Evolutionary conservation across 2,888 invertebrate genomes (phyloP), one percentile per base, ranked within the genome.

Genomic region (Euphydryas editha): DNA sequence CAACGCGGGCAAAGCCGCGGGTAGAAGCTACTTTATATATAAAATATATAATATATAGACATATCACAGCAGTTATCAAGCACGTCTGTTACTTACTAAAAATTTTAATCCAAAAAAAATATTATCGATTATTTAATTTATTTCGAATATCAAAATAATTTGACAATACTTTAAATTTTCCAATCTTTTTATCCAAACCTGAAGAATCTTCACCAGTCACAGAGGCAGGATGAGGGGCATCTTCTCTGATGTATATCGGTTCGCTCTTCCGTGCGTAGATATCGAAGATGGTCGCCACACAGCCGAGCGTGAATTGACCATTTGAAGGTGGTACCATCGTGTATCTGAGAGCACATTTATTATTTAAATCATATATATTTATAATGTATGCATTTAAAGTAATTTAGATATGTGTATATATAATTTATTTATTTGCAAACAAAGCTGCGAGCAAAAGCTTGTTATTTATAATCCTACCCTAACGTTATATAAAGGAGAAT

Each of bases 231-330:
- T 82, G 87, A 0, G 94, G 94, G 0, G 94, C 90, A 69, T 95
- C 94, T 66, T 94, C 94, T 74, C 88, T 88, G 63, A 95, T 88
- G 80, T 84, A 82, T 10, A 93, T 83, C 18, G 93, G 91, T 18
- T 93, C 89, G 72, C 94, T 94, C 76, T 91, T 93, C 69, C 94
- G 87, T 62, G 93, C 88, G 81, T 94, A 95, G 75, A 94, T 88
- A 75, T 94, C 93, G 82, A 92, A 94, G 69, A 94, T 92, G 18
- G 93, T 92, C 8, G 94, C 94, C 67, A 93, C 93, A 76, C 95
- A 95, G 70, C 93, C 87, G 70, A 95, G 84, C 21, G 91, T 78
- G 72, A 94, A 90, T 72, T 94, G 93, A 0, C 93, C 93, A 20
- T 78, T 82, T 0, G 85, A 70, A 0, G 92, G 91, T 2, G 92